Conservation (phyloP, 2,888 invertebrate genomes). For the Acleris literana region DNA sequence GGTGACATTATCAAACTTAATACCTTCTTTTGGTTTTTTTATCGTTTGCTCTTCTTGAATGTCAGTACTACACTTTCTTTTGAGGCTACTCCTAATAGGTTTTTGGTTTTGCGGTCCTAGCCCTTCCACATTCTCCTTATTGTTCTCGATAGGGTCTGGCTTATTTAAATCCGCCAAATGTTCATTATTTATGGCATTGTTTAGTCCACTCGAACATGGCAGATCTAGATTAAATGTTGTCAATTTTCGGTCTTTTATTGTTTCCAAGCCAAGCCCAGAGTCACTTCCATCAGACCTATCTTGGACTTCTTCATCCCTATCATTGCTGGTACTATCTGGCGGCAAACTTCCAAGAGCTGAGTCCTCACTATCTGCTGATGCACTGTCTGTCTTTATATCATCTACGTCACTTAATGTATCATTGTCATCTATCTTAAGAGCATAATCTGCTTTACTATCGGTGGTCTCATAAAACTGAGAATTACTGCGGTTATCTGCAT, state of each 20-base stretch:
- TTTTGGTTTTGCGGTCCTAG: constrained; percentile 47
- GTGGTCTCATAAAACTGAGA: constrained; percentile 82
- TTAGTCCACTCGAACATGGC: constrained; percentile 59
- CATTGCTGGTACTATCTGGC: constrained; percentile 69
- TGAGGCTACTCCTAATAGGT: constrained; percentile 85
- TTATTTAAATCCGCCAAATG: constrained; percentile 9
- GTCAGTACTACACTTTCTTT: constrained; percentile 82
- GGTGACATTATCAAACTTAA: constrained; percentile 95
- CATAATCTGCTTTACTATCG: constrained; percentile 79
- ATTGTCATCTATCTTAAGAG: constrained; percentile 78
- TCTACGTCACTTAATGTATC: constrained; percentile 81
- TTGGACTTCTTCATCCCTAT: constrained; percentile 84
- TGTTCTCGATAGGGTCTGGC: constrained; percentile 39
- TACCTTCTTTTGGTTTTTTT: constrained; percentile 90
- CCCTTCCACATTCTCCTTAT: constrained; percentile 44
- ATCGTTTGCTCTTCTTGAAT: constrained; percentile 71
- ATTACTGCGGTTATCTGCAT: constrained; percentile 65
- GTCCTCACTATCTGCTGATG: constrained; percentile 84
- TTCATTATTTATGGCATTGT: constrained; percentile 27
- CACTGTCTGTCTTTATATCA: constrained; percentile 79
- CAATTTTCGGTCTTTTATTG: constrained; percentile 83
- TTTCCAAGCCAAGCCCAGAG: constrained; percentile 91
- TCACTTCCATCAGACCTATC: constrained; percentile 92
- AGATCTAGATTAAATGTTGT: constrained; percentile 64
- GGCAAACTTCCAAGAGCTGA: constrained; percentile 85